Percentiles rank a stretch among this genome's conserved stretches.
phyloP scores from a whole-genome alignment of 2,797 vertebrate genomes.

The Pseudocheirus occidentalis region DNA sequence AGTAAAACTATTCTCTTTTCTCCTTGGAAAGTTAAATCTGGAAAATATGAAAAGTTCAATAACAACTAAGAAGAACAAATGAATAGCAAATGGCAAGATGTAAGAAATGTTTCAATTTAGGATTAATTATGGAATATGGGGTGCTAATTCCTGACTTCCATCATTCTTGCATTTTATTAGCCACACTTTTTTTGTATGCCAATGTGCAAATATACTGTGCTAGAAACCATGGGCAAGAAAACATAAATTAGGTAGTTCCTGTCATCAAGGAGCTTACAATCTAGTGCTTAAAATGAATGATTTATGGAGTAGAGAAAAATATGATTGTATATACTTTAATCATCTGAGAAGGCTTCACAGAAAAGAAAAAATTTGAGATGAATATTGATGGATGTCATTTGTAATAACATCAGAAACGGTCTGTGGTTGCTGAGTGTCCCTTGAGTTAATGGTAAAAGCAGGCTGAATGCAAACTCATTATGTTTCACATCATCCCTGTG shows the following conservation, averaged over 20 bases:
- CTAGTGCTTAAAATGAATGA: not conserved
- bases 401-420: not conserved
- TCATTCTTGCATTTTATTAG: not conserved
- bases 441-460: conserved; percentile 1
- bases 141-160: not conserved
- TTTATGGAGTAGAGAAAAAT: not conserved
- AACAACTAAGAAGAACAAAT: not conserved
- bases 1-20: not conserved
- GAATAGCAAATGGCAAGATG: not conserved
- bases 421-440: not conserved
- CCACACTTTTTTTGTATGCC: not conserved
- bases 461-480: not conserved
- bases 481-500: not conserved
- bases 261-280: not conserved
- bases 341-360: not conserved
- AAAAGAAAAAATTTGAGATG: not conserved
- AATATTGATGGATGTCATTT: not conserved
- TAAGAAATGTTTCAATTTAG: not conserved
- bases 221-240: not conserved
- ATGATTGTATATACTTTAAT: not conserved
- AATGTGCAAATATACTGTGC: not conserved
- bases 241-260: not conserved
- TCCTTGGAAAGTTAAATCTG: not conserved
- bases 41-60: not conserved
- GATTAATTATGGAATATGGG: not conserved